A percentile compares a stretch with the other conserved stretches of the same genome.
phyloP scores from a whole-genome alignment of 2,888 invertebrate genomes.

The Nymphalis polychloros region DNA sequence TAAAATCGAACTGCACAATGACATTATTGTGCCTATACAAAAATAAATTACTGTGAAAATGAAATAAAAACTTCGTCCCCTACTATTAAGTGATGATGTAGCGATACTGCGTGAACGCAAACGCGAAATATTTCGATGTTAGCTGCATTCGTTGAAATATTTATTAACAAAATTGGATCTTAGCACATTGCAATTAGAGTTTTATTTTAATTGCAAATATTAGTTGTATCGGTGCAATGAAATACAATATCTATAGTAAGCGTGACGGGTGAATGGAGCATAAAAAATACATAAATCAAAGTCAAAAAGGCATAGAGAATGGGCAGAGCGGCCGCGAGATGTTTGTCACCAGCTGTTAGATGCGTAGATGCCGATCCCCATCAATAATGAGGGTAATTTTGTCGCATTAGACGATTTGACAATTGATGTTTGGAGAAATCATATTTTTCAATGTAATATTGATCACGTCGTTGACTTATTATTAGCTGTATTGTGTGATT shows the following conservation, averaged over 20 bases:
- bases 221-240: conserved; percentile 45
- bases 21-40: conserved; percentile 72
- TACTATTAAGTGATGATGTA: conserved; percentile 80
- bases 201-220: conserved; percentile 30
- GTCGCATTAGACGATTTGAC: conserved; percentile 76
- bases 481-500: conserved; percentile 16
- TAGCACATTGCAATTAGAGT: conserved; percentile 39
- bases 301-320: conserved; percentile 82
- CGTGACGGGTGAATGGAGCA: conserved; percentile 79
- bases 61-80: conserved; percentile 79
- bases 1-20: conserved; percentile 73
- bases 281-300: conserved; percentile 82
- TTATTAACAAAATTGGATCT: conserved; percentile 43
- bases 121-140: conserved; percentile 59
- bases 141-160: conserved; percentile 48
- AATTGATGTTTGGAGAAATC: conserved; percentile 58
- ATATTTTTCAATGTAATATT: conserved; percentile 27
- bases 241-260: conserved; percentile 70
- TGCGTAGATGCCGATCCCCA: conserved; percentile 55
- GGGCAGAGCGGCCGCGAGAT: conserved; percentile 69
- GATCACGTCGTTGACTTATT: conserved; percentile 19
- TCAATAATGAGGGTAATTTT: conserved; percentile 82
- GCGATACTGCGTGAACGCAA: conserved; percentile 75
- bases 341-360: conserved; percentile 75
- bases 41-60: conserved; percentile 80